Base-by-base conservation (phyloP, 2,797 vertebrate species). In the Psittacula derbiana region DNA sequence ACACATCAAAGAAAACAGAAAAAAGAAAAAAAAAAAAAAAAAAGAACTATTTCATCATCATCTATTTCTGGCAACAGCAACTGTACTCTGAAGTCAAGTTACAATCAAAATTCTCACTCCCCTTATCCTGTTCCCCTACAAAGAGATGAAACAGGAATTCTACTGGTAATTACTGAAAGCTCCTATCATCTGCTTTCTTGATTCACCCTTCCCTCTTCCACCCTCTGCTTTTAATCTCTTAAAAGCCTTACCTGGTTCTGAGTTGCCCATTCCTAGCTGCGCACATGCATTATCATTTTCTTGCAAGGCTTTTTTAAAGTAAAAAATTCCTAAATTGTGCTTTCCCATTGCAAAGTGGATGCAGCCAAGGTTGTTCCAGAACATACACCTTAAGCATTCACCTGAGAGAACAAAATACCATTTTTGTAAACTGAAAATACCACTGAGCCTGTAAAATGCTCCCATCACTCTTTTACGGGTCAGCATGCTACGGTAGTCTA, bases 301-400 rank as follows among this genome's bases (percentile, higher is more conserved):
- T 96, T 99, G 99, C 55, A 99, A 98, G 7, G 99, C 99, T 96
- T 99, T 99, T 98, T 99, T 99, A 97, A 99, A 99, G 97, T 99
- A 99, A 98, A 99, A 99, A 95, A 99, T 99, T 53, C 99, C 99
- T 60, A 99, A 98, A 69, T 99, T 99, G 97, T 99, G 99, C 96
- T 99, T 99, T 92, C 99, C 99, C 99, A 99, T 99, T 58, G 99
- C 99, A 97, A 99, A 99, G 97, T 99, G 99, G 95, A 99, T 99
- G 96, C 99, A 99, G 84, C 99, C 99, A 96, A 99, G 98, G 96
- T 99, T 99, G 97, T 99, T 99, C 99, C 99, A 99, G 97, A 99
- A 99, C 99, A 99, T 99, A 94, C 99, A 99, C 12, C 99, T 98
- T 75, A 99, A 98, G 96, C 99, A 99, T 98, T 99, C 99, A 96